phyloP scores from a whole-genome alignment of 2,888 invertebrate genomes.

The Azorinus chamasolen region DNA sequence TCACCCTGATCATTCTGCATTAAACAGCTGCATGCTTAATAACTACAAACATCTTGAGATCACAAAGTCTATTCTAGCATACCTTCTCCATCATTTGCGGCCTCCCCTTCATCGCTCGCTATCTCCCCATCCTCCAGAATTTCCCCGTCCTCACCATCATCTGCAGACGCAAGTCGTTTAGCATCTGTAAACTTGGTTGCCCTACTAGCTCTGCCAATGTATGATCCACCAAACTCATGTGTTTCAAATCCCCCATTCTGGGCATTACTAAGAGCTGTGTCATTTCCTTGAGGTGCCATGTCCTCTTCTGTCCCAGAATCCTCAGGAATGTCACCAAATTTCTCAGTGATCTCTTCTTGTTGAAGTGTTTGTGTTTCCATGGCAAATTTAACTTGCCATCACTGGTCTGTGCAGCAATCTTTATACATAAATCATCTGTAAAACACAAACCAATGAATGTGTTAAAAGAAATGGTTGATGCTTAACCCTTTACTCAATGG shows the following conservation, averaged over 20 bases:
- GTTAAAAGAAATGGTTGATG: too few species aligned
- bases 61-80: too few species aligned
- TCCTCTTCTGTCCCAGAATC: conserved; percentile 21
- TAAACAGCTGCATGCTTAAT: too few species aligned
- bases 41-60: too few species aligned
- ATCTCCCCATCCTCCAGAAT: conserved; percentile 82
- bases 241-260: neutral
- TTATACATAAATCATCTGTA: too few species aligned
- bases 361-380: conserved; percentile 31
- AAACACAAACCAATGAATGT: too few species aligned
- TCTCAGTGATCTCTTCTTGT: conserved; percentile 3
- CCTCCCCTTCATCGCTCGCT: conserved; percentile 71
- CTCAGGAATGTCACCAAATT: neutral
- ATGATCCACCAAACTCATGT: conserved; percentile 1
- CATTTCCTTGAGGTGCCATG: conserved; percentile 39
- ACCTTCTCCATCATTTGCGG: conserved; percentile 37
- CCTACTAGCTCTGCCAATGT: conserved; percentile 12
- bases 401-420: neutral
- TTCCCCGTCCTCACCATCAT: conserved; percentile 74
- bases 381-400: conserved; percentile 27
- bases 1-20: too few species aligned
- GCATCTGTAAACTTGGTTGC: neutral
- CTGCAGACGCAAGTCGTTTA: conserved; percentile 5
- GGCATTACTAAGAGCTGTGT: conserved; percentile 2
- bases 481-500: too few species aligned